Conservation (phyloP, 2,113 vertebrate genomes). For the Charadrius vociferus region DNA sequence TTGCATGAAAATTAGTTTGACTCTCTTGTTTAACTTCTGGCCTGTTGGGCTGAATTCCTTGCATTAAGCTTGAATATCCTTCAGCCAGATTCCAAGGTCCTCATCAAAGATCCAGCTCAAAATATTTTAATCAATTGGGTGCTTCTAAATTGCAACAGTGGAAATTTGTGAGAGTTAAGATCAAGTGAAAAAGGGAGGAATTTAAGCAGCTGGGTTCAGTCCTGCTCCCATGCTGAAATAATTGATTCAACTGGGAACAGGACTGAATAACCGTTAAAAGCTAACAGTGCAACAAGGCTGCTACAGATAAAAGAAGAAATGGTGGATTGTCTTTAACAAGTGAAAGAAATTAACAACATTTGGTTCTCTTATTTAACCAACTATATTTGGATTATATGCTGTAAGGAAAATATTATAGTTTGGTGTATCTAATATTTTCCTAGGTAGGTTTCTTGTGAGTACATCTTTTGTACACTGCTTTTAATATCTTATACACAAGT, state of each 20-base stretch:
- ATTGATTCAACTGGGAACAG: conserved; percentile 27
- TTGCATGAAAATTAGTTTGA: conserved; percentile 21
- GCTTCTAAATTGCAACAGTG: not conserved
- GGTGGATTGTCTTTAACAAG: not conserved
- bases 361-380: not conserved
- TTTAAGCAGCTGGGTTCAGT: conserved; percentile 6
- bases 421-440: not conserved
- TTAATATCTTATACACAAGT: not conserved
- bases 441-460: not conserved
- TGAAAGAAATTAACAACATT: not conserved
- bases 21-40: not conserved
- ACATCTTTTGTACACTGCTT: not conserved
- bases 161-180: conserved; percentile 5
- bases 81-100: conserved; percentile 16
- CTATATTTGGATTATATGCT: not conserved
- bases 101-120: not conserved
- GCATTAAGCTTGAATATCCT: not conserved
- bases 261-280: not conserved
- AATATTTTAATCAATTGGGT: not conserved
- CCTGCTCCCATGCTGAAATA: conserved; percentile 5
- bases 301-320: not conserved
- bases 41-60: not conserved
- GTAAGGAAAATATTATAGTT: not conserved
- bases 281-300: not conserved
- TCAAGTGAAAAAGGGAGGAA: conserved; percentile 4